A percentile compares a stretch with the other conserved stretches of the same genome.
phyloP scores from a whole-genome alignment of 2,113 vertebrate genomes.

The Salvator merianae region DNA sequence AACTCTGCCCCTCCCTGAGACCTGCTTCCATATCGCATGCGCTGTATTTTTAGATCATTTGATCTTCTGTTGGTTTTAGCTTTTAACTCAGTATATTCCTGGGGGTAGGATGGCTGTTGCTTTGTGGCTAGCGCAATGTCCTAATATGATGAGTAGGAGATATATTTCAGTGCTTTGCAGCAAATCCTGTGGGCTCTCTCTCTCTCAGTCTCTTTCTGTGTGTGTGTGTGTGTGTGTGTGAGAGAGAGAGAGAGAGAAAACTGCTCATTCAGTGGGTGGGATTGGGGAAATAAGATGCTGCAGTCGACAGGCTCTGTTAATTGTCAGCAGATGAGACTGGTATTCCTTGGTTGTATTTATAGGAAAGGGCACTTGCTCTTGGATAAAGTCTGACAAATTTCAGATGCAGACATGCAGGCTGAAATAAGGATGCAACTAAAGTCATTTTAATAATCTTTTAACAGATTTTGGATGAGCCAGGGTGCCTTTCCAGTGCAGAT shows the following conservation, averaged over 20 bases:
- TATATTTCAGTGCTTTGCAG: constrained; percentile 64
- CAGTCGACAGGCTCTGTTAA: constrained; percentile 71
- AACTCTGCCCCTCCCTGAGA: constrained; percentile 22
- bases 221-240: constrained; percentile 33
- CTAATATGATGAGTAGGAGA: constrained; percentile 55
- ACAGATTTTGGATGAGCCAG: constrained; percentile 31
- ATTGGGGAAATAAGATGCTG: neutral
- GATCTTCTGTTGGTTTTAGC: constrained; percentile 58
- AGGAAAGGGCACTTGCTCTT: constrained; percentile 75
- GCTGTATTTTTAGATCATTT: constrained; percentile 54
- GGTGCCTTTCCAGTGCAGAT: constrained; percentile 37
- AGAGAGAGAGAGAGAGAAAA: too few species aligned
- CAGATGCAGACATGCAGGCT: constrained; percentile 58
- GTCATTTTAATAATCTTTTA: constrained; percentile 59
- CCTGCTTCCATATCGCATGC: too few species aligned
- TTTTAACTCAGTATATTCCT: constrained; percentile 43
- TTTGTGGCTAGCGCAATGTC: constrained; percentile 47
- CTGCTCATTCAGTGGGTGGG: neutral
- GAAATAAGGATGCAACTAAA: constrained; percentile 64
- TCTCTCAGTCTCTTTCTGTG: too few species aligned
- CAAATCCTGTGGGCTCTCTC: constrained; percentile 62
- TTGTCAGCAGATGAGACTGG: constrained; percentile 66
- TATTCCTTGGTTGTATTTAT: constrained; percentile 58
- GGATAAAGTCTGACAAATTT: constrained; percentile 75
- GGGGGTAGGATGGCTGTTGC: constrained; percentile 28